A percentile compares a stretch with the other conserved stretches of the same genome.
Conservation (phyloP, 2,888 invertebrate species). For the Nycteola revayana region DNA sequence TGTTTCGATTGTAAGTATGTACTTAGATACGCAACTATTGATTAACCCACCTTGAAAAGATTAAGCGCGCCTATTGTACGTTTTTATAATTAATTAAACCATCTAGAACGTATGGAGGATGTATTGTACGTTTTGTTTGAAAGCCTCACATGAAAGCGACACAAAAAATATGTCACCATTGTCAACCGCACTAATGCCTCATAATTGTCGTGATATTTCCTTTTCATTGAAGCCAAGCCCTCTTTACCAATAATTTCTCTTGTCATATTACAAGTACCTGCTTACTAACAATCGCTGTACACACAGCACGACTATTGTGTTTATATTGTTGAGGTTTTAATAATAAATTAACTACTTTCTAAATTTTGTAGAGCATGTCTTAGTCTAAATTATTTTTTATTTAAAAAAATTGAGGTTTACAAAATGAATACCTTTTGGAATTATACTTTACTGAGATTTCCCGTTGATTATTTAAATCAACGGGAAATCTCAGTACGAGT, state of each 20-base stretch:
- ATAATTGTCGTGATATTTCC: conserved; percentile 75
- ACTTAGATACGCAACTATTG: conserved; percentile 20
- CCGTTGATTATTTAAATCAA: too few species aligned
- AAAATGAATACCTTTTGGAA: too few species aligned
- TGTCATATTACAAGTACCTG: conserved; percentile 58
- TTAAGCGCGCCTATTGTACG: conserved; percentile 27
- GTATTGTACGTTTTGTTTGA: conserved; percentile 54
- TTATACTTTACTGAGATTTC: too few species aligned
- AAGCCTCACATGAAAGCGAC: conserved; percentile 46
- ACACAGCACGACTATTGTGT: conserved; percentile 40
- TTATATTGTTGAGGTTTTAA: conserved; percentile 17
- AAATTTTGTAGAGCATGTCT: conserved; percentile 5
- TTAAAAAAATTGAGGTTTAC: too few species aligned
- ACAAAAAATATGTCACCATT: conserved; percentile 70
- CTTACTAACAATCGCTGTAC: conserved; percentile 35
- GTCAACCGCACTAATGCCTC: conserved; percentile 61
- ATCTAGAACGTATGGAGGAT: conserved; percentile 38
- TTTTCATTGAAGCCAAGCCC: conserved; percentile 59
- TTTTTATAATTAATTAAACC: conserved; percentile 55
- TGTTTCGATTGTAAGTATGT: conserved; percentile 8
- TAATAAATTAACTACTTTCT: conserved; percentile 23
- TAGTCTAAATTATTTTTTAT: too few species aligned
- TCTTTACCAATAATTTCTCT: conserved; percentile 64
- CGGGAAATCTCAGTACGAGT: too few species aligned
- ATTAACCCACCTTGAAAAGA: conserved; percentile 31